Evolutionary conservation across 2,797 vertebrate genomes (phyloP).

Genomic region (Arremon aurantiirostris): DNA sequence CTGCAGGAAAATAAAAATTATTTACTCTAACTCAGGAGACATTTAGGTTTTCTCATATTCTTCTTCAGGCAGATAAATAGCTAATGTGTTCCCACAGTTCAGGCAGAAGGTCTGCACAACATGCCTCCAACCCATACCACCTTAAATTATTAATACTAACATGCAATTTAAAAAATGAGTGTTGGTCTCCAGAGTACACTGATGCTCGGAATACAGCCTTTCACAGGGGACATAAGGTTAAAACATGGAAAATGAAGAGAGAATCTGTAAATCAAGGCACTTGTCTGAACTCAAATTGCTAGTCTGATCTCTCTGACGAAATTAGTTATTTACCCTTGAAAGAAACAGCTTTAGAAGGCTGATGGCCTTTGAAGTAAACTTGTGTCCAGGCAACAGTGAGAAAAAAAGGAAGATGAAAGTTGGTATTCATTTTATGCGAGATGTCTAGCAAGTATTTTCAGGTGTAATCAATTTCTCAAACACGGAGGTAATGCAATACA

Average conservation of each 20-base stretch:
- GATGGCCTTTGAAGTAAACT: background rate
- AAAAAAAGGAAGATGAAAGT: constrained; percentile 12
- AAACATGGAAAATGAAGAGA: constrained; percentile 45
- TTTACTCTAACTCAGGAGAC: background rate
- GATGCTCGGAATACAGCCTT: background rate
- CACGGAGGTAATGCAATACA: background rate
- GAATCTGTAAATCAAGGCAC: constrained; percentile 41
- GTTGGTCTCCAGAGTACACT: background rate
- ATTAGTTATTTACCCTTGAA: constrained; percentile 26
- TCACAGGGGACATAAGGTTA: constrained; percentile 28
- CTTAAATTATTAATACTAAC: constrained; percentile 56
- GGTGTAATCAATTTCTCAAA: background rate
- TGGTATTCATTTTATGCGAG: background rate
- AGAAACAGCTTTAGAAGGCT: background rate
- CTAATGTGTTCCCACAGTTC: background rate
- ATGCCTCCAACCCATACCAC: background rate
- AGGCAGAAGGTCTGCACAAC: background rate
- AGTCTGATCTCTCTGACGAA: constrained; percentile 22
- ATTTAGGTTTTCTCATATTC: background rate
- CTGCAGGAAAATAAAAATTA: background rate
- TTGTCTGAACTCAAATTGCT: constrained; percentile 14
- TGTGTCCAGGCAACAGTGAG: background rate
- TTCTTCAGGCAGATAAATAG: background rate
- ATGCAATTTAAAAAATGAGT: constrained; percentile 33
- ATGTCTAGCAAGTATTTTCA: constrained; percentile 2